Percentiles rank a stretch among this genome's conserved stretches.
Evolutionary conservation across 2,888 invertebrate genomes (phyloP).

Genomic region (Microdon myrmicae): DNA sequence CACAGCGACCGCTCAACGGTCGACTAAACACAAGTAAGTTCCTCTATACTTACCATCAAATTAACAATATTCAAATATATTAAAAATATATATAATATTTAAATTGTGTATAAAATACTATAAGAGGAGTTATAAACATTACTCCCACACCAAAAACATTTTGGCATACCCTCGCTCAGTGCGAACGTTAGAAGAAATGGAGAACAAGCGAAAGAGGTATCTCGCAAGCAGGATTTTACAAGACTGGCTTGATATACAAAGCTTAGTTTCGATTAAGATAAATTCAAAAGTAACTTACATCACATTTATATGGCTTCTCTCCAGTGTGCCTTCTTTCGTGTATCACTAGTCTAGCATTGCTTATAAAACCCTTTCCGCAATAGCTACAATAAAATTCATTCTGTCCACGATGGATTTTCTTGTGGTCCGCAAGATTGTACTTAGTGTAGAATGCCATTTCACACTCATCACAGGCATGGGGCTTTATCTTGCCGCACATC

Average conservation of each 20-base stretch:
- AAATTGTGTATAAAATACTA: no score
- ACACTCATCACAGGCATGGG: constrained; percentile 64
- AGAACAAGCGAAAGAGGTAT: not conserved
- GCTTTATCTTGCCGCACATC: constrained; percentile 67
- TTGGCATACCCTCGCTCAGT: no score
- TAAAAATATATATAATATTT: no score
- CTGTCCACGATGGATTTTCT: constrained; percentile 59
- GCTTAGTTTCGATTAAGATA: no score
- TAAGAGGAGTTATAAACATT: no score
- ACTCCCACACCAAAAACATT: no score
- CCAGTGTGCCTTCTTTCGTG: constrained; percentile 62
- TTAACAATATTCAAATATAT: no score
- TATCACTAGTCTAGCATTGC: constrained; percentile 58
- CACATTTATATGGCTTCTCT: constrained; percentile 61
- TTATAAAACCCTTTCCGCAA: constrained; percentile 61
- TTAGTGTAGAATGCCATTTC: constrained; percentile 58
- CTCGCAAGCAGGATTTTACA: not conserved
- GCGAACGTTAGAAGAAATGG: no score
- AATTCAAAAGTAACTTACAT: constrained; percentile 57
- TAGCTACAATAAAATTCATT: constrained; percentile 61
- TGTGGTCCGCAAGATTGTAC: constrained; percentile 60
- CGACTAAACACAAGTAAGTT: no score
- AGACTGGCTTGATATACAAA: not conserved
- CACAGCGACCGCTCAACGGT: no score
- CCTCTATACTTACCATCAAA: no score